A percentile compares a stretch with the other conserved stretches of the same genome.
Conservation (phyloP, 2,888 invertebrate genomes). For the Proisotoma minuta region DNA sequence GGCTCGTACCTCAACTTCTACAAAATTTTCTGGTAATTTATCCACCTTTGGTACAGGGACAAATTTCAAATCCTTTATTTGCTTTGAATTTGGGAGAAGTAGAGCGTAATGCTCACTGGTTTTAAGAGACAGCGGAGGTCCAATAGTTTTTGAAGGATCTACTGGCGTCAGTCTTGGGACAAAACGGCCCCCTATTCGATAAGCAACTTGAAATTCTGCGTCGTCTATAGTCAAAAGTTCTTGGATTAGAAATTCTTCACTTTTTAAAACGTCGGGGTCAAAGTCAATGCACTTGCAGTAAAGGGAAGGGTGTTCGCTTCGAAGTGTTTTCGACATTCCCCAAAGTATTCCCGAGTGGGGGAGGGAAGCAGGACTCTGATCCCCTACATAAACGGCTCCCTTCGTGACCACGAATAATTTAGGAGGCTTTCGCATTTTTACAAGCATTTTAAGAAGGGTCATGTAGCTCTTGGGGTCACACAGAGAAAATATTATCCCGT, state of each 20-base stretch:
- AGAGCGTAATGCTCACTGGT: conserved; percentile 15
- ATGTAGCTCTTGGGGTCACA: no score
- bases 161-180: conserved; percentile 16
- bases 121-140: conserved; percentile 11
- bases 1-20: conserved; percentile 18
- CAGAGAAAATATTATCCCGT: no score
- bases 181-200: conserved; percentile 14
- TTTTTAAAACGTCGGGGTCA: conserved; percentile 31
- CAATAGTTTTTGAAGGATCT: conserved; percentile 6
- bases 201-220: conserved; percentile 22
- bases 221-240: no score
- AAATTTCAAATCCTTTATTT: conserved; percentile 11
- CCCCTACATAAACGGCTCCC: conserved; percentile 18
- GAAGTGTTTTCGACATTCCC: conserved; percentile 23
- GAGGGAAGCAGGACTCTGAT: conserved; percentile 16
- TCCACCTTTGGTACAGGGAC: not conserved
- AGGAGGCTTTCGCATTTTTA: no score
- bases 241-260: no score
- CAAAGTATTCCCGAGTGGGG: conserved; percentile 4
- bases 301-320: conserved; percentile 24
- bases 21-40: not conserved
- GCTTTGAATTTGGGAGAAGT: not conserved
- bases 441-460: no score
- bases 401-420: conserved; percentile 21
- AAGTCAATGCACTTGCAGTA: conserved; percentile 18